Conservation (phyloP, 2,113 vertebrate species). For the Podocnemis expansa region DNA sequence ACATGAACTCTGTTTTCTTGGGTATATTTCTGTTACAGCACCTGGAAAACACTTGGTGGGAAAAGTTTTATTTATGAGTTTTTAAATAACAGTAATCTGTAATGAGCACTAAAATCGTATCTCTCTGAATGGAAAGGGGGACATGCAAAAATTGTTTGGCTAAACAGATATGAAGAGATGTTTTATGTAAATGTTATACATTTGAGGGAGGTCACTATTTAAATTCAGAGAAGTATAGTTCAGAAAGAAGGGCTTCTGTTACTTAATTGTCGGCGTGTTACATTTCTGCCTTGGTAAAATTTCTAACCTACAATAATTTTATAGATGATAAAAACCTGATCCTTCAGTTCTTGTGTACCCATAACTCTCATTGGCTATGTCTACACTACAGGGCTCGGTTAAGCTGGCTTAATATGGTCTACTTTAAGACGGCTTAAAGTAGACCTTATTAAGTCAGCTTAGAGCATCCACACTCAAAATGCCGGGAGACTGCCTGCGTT, state of each 20-base stretch:
- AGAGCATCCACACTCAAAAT: too few relatives aligned
- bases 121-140: not conserved
- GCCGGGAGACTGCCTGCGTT: too few relatives aligned
- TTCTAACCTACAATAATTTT: not conserved
- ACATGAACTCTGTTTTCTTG: constrained; percentile 4
- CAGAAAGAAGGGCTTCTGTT: constrained; percentile 1
- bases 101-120: not conserved
- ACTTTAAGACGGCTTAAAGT: too few relatives aligned
- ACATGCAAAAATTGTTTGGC: not conserved
- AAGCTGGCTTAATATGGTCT: too few relatives aligned
- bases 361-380: rapidly evolving
- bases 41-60: constrained; percentile 26
- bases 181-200: not conserved
- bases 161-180: not conserved
- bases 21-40: constrained; percentile 5
- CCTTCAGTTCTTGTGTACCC: not conserved
- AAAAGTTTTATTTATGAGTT: constrained; percentile 27
- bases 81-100: not conserved
- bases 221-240: not conserved
- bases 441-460: too few relatives aligned
- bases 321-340: not conserved
- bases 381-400: too few relatives aligned
- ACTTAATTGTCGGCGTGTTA: not conserved
- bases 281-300: not conserved
- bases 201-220: not conserved